Evolutionary conservation across 2,113 vertebrate genomes (phyloP).

Genomic region (Pedetes capensis): DNA sequence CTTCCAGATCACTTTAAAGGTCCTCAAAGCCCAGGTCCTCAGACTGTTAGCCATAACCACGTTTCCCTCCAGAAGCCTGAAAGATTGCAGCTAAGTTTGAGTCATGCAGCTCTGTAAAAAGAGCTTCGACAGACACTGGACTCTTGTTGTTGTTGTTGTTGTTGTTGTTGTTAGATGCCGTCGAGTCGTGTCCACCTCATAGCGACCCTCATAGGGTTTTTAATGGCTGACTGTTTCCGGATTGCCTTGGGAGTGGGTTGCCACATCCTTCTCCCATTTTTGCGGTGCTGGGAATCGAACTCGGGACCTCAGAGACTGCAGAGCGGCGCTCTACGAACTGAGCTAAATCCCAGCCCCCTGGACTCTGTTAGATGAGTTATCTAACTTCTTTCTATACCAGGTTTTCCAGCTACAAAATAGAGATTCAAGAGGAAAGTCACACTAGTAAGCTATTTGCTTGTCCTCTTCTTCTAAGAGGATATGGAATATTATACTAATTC

Average conservation of each 20-base stretch:
- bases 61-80: background rate
- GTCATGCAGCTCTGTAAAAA: rapidly evolving
- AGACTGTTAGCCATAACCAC: background rate
- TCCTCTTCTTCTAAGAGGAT: background rate
- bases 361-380: background rate
- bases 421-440: background rate
- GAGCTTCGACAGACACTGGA: background rate
- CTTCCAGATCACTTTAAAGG: background rate
- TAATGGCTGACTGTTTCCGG: no score
- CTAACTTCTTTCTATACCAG: background rate
- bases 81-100: background rate
- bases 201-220: no score
- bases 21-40: background rate
- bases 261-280: no score
- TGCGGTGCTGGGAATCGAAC: no score
- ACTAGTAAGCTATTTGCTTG: background rate
- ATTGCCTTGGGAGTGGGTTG: no score
- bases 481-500: background rate
- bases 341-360: no score
- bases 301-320: no score
- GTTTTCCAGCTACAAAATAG: background rate
- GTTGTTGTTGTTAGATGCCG: no score
- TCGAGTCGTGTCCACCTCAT: no score
- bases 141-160: no score
- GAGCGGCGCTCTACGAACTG: no score